phyloP scores from a whole-genome alignment of 1,140 invertebrate species.

The Bombus impatiens region DNA sequence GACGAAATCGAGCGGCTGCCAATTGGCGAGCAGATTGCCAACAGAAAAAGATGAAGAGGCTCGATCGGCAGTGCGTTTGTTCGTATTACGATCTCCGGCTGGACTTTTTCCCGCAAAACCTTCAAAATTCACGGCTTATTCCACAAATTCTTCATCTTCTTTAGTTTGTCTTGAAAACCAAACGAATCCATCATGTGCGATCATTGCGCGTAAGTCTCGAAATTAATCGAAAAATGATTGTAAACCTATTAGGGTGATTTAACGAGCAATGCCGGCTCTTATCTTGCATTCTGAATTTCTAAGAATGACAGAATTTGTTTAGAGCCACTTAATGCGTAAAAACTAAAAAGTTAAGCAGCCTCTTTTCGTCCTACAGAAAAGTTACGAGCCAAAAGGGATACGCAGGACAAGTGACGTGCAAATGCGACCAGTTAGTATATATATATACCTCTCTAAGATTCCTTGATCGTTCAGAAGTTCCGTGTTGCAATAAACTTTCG shows the following conservation, averaged over 20 bases:
- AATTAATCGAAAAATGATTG: not conserved
- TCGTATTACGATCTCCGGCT: not conserved
- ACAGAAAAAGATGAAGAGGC: slow-evolving; percentile 28
- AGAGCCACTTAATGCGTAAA: too few species aligned
- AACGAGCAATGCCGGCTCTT: not conserved
- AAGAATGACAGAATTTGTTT: too few species aligned
- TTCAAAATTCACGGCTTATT: slow-evolving; percentile 30
- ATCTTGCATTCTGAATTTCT: too few species aligned
- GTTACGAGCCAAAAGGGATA: slow-evolving; percentile 69
- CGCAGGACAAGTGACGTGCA: slow-evolving; percentile 70
- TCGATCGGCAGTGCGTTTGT: slow-evolving; percentile 14
- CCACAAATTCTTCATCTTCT: not conserved
- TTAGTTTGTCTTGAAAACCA: too few species aligned
- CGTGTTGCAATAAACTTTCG: not conserved
- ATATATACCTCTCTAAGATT: not conserved
- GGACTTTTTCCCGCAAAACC: slow-evolving; percentile 1
- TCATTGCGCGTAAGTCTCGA: slow-evolving; percentile 66
- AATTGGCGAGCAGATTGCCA: slow-evolving; percentile 21
- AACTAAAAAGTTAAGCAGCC: not conserved
- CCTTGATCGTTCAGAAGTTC: not conserved
- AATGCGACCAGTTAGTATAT: slow-evolving; percentile 68
- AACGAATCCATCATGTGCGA: slow-evolving; percentile 63
- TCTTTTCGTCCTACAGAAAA: slow-evolving; percentile 54
- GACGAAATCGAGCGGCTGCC: not conserved
- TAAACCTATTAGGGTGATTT: not conserved